Evolutionary conservation across 2,888 invertebrate genomes (phyloP).

Genomic region (Cryptocephalus primarius): DNA sequence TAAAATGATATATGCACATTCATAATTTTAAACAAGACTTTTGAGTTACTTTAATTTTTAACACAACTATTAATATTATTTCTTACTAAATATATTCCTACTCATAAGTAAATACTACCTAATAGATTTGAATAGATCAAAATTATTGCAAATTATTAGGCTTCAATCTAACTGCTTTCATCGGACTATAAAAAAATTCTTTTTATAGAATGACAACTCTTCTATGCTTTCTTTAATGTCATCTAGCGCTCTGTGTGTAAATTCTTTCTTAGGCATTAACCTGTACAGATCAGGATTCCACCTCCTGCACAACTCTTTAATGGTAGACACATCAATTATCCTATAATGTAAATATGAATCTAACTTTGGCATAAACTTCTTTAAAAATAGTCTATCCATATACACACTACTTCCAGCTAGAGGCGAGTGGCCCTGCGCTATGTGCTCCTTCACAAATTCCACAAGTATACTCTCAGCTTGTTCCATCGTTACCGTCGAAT

Average conservation of each 20-base stretch:
- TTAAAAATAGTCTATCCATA: constrained; percentile 74
- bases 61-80: too few species aligned
- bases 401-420: constrained; percentile 83
- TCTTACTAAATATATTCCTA: too few species aligned
- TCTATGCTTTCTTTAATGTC: constrained; percentile 80
- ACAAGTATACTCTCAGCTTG: constrained; percentile 63
- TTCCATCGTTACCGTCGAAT: constrained; percentile 52
- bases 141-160: too few species aligned
- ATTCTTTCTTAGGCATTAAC: constrained; percentile 49
- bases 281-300: constrained; percentile 61
- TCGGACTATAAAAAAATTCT: constrained; percentile 46
- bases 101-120: too few species aligned
- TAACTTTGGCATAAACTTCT: constrained; percentile 71
- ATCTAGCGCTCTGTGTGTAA: constrained; percentile 62
- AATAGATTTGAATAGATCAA: too few species aligned
- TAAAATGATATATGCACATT: too few species aligned
- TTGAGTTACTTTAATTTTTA: too few species aligned
- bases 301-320: constrained; percentile 72
- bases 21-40: too few species aligned
- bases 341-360: constrained; percentile 61
- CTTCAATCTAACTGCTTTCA: neutral
- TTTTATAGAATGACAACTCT: constrained; percentile 72
- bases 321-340: constrained; percentile 81
- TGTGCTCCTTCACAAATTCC: constrained; percentile 55
- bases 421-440: constrained; percentile 51